A percentile compares a stretch with the other conserved stretches of the same genome.
phyloP scores from a whole-genome alignment of 2,113 vertebrate genomes.

The Eretmochelys imbricata region DNA sequence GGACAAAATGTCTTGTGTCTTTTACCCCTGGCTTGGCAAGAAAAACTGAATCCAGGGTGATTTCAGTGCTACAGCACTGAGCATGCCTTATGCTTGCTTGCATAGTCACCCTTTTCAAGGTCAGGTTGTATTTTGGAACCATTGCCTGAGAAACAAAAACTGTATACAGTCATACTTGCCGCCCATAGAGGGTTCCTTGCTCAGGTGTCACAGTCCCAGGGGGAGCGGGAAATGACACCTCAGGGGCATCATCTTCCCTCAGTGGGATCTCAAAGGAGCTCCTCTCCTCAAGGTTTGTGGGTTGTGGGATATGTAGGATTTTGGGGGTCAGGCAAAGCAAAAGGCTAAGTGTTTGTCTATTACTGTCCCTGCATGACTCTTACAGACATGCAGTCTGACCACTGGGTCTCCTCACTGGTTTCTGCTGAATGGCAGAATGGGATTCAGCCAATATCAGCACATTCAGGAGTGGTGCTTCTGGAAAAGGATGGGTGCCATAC shows the following conservation, averaged over 20 bases:
- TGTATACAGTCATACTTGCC: neutral
- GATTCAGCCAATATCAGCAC: neutral
- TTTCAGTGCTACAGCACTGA: neutral
- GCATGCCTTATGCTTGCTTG: accelerated
- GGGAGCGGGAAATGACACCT: neutral
- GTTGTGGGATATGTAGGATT: neutral
- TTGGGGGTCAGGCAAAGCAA: neutral
- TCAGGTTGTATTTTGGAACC: accelerated
- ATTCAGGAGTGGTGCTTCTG: neutral
- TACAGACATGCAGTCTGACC: neutral
- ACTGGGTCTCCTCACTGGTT: neutral
- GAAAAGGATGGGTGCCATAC: neutral
- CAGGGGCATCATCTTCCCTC: neutral
- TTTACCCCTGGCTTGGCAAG: neutral
- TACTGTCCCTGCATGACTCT: neutral
- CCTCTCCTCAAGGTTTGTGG: neutral
- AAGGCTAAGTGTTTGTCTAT: neutral
- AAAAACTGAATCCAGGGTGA: neutral
- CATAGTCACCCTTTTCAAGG: accelerated
- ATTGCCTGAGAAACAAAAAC: neutral
- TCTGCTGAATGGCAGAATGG: neutral
- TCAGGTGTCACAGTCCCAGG: neutral
- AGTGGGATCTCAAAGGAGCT: neutral
- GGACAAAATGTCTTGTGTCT: accelerated
- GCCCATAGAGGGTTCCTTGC: neutral